These are phyloP conservation scores for Sphaeramia orbicularis DNA, from an alignment of 2,797 vertebrate species.

Conservation along the genomic window DNA sequence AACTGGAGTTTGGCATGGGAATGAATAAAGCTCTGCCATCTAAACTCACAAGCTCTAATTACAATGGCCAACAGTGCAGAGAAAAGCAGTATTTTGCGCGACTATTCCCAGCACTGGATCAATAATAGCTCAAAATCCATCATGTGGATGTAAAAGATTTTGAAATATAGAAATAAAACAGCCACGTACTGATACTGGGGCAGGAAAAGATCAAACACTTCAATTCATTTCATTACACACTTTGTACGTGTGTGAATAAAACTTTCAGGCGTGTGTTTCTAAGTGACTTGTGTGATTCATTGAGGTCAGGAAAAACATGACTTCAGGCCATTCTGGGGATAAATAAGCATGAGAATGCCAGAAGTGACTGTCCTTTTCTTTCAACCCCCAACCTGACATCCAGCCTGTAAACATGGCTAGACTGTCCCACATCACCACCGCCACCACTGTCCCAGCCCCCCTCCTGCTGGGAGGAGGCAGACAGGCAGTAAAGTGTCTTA, in stretches of 20 bases:
- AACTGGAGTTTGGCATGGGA: slow-evolving; percentile 11
- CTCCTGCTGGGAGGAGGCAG: slow-evolving; percentile 70
- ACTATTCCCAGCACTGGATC: slow-evolving; percentile 30
- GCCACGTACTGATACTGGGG: background rate
- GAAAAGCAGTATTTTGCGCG: slow-evolving; percentile 4
- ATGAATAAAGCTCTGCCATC: slow-evolving; percentile 12
- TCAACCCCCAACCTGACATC: slow-evolving; percentile 66
- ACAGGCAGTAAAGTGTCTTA: slow-evolving; percentile 80
- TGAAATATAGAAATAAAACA: slow-evolving; percentile 11
- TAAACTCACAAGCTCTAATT: slow-evolving; percentile 29
- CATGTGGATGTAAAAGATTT: background rate
- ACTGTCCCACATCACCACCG: slow-evolving; percentile 54
- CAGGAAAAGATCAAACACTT: background rate
- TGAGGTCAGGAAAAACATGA: slow-evolving; percentile 47
- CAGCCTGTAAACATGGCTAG: slow-evolving; percentile 76
- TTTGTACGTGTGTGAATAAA: slow-evolving; percentile 7
- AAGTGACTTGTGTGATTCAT: slow-evolving; percentile 24
- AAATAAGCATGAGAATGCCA: slow-evolving; percentile 76
- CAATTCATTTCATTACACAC: background rate
- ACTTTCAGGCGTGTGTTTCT: slow-evolving; percentile 15
- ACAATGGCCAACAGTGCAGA: slow-evolving; percentile 16
- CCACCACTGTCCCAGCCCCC: slow-evolving; percentile 52
- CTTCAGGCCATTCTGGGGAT: slow-evolving; percentile 53
- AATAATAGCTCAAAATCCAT: slow-evolving; percentile 28
- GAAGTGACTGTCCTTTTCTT: slow-evolving; percentile 63